These are phyloP conservation scores for Drosophila tropicalis DNA, from an alignment of 1,140 invertebrate genomes.

Conservation along the genomic window DNA sequence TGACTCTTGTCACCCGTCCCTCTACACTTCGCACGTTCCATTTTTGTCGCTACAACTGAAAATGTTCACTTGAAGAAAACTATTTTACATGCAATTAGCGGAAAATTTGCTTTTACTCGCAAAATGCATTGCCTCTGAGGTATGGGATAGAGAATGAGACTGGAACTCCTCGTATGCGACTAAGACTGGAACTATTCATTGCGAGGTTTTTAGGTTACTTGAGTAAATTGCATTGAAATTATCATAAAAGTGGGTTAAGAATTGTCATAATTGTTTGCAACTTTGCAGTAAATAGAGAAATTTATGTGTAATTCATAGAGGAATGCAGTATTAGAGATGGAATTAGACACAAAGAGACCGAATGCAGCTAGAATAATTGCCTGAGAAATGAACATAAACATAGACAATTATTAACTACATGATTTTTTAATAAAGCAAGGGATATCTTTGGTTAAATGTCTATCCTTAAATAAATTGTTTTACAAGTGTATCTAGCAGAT, in stretches of 20 bases:
- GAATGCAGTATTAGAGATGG: slow-evolving; percentile 32
- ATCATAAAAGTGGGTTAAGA: slow-evolving; percentile 67
- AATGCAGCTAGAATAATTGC: slow-evolving; percentile 38
- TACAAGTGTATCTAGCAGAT: not conserved
- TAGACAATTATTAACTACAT: slow-evolving; percentile 11
- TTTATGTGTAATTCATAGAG: slow-evolving; percentile 38
- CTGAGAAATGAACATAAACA: slow-evolving; percentile 20
- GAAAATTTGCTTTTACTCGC: slow-evolving; percentile 69
- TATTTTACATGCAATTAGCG: slow-evolving; percentile 76
- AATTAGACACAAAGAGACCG: slow-evolving; percentile 16
- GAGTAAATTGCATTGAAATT: slow-evolving; percentile 66
- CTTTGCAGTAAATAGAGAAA: slow-evolving; percentile 53
- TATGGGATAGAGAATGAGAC: slow-evolving; percentile 25
- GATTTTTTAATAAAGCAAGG: not conserved
- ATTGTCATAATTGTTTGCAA: slow-evolving; percentile 72
- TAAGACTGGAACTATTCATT: slow-evolving; percentile 19
- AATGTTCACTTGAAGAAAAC: slow-evolving; percentile 51
- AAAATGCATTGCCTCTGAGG: not conserved
- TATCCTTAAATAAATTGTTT: not conserved
- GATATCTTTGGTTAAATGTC: not conserved
- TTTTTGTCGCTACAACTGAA: slow-evolving; percentile 48
- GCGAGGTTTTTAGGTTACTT: slow-evolving; percentile 42
- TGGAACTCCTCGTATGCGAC: slow-evolving; percentile 28
- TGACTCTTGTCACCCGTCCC: slow-evolving; percentile 12
- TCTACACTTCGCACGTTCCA: slow-evolving; percentile 33